Conservation (phyloP, 2,888 invertebrate genomes). For the Matsumyia berberina region DNA sequence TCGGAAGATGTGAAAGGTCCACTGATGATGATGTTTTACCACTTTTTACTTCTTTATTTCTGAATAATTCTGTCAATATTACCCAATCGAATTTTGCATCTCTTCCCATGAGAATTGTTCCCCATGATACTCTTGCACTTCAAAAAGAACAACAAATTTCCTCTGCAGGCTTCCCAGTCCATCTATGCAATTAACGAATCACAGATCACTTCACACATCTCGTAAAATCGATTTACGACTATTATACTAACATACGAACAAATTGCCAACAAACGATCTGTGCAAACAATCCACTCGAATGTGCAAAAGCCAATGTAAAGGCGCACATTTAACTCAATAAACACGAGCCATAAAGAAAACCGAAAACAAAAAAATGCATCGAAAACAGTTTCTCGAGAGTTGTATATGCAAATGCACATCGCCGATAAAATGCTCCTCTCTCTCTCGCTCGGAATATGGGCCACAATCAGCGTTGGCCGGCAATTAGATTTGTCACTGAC, state of each 20-base stretch:
- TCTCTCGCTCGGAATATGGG: constrained; percentile 56
- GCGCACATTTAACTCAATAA: constrained; percentile 66
- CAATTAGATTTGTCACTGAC: constrained; percentile 67
- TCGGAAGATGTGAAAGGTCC: too few species aligned
- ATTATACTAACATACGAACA: constrained; percentile 41
- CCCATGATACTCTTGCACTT: too few species aligned
- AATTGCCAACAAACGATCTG: constrained; percentile 58
- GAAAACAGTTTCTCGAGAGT: constrained; percentile 31
- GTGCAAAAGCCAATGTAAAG: constrained; percentile 36
- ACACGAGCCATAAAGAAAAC: constrained; percentile 59
- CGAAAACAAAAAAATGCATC: constrained; percentile 26
- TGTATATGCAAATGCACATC: constrained; percentile 61
- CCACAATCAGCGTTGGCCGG: constrained; percentile 55
- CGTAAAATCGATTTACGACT: constrained; percentile 55
- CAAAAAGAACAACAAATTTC: too few species aligned
- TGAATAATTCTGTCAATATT: too few species aligned
- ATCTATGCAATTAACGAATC: constrained; percentile 40
- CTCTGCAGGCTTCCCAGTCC: background rate
- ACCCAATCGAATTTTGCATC: too few species aligned
- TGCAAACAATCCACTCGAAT: constrained; percentile 47
- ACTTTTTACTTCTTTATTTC: too few species aligned
- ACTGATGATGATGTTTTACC: too few species aligned
- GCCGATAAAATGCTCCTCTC: constrained; percentile 48
- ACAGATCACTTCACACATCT: constrained; percentile 55
- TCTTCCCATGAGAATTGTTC: too few species aligned